Base-by-base conservation (phyloP, 2,113 vertebrate genomes). In the Dolichallabes microphthalmus region DNA sequence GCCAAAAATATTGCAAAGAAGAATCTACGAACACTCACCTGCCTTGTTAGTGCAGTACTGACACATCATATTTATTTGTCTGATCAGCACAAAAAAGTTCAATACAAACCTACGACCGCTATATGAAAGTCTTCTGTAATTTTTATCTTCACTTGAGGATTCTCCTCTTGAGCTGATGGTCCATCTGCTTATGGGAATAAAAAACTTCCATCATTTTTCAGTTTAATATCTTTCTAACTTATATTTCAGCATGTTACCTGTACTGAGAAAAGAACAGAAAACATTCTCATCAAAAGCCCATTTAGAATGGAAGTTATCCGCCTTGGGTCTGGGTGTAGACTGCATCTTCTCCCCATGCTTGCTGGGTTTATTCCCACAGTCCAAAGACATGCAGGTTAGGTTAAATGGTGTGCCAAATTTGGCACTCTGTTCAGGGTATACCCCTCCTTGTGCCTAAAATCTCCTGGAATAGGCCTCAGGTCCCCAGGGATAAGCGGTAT, bases 51-150 rank as follows among this genome's bases (percentile, higher is more conserved):
- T 87, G 82, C 80, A 73, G 64, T 82, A 84, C 50, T 53, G 60
- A 85, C 76, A 25, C 74, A 74, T 88, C 76, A 77, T 87, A 89
- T 90, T 88, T 89, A 86, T 86, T 85, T 80, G 76, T 86, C 73
- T 80, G 53, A 75, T 61, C 39, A 80, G 68, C 74, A 61, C 60
- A 50, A 68, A 55, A 52, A 39, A 66, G 13, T 64, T 35, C 2
- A 79, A 58, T 78, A 78, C 58, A 78, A 77, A 78, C 10, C 1
- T 32, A 15, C 35, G 0, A 30, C 25, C 11, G 1, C 2, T 11
- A 32, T 78, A 7, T 35, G 14, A 58, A 35, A 78, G 27, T 19
- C 20, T 78, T 58, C 10, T 79, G 55, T 79, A 79, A 60, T 58
- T 3, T 77, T 77, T 77, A 20, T 57, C 27, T 57, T 30, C 52